Base-by-base conservation (phyloP, 2,888 invertebrate genomes). In the Cancer borealis region DNA sequence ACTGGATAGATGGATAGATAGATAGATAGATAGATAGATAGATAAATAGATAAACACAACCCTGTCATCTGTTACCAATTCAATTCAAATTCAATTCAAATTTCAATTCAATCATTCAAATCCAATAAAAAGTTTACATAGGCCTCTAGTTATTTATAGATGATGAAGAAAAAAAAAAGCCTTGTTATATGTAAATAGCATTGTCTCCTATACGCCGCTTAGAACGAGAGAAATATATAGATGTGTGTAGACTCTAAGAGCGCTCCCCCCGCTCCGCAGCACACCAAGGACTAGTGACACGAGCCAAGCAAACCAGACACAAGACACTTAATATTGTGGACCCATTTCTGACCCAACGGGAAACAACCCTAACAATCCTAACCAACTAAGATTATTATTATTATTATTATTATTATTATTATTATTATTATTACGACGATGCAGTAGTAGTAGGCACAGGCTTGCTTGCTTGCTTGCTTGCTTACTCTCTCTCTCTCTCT, bases 191-290 rank as follows among this genome's bases (percentile, higher is more conserved):
- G 17, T 17, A 60, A 60, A 4, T 79, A 87, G 60, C 94, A 94
- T 94, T 94, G 94, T 94, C 94, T 94, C 88, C 94, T 92, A 94
- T 94, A 94, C 90, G 94, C 90, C 60, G 60, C 91, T 60, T 26
- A 88, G 8, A 88, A 47, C n/a, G 30, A 30, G 84, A 39, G 10
- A 14, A 54, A 54, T 10, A 14, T 17, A 84, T 39, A 12, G n/a
- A 30, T 39, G 84, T 84, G 84, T 39, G 84, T 39, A 39, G 39
- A 30, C 30, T 30, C 30, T 3, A 88, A 2, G 88, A 30, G 60
- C 93, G 87, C 93, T 60, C 87, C 93, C 93, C 92, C 93, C 93
- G 60, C 93, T 93, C 93, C 93, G 91, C 73, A 88, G 21, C 30
- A 91, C 91, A 73, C 91, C 91, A 12, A 39, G 1, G 12, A 39